Base-by-base conservation (phyloP, 2,113 vertebrate genomes). In the Arenaria interpres region DNA sequence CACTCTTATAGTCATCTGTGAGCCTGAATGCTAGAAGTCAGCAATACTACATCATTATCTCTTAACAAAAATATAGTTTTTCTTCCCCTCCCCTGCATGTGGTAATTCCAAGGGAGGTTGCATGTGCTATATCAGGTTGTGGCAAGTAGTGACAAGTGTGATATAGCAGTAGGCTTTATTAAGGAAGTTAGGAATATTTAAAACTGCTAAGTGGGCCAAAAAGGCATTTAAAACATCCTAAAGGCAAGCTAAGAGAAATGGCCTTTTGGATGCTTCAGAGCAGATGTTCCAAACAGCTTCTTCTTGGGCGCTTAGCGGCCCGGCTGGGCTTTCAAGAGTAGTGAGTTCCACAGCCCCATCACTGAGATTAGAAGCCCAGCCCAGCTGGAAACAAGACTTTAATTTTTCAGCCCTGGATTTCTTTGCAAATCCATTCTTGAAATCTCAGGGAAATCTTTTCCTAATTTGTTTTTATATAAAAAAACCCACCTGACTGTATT, bases 151-250 rank as follows among this genome's bases (percentile, higher is more conserved):
- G 83, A 86, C 82, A 92, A 90, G 75, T 32, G 14, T 89, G 75
- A 96, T 83, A 79, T 9, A 96, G 57, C 60, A 79, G 77, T 32
- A 90, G 77, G 73, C 64, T 92, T 93, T 93, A 75, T 64, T 78
- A 54, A 81, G 53, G 73, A 69, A 13, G 1, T 78, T 69, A 57
- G 62, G 84, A 93, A 85, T 71, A 69, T 60, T 86, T 79, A 53
- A 41, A 87, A 85, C 37, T 33, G 50, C 20, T 86, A 93, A 85
- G 62, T 5, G 89, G 54, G 89, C 53, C 84, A 85, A 93, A 87
- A 92, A 87, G 1, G 0, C 57, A 76, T 95, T 85, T 91, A 22
- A 89, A 90, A 85, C 57, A 73, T 57, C 76, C 30, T 23, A 72
- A 91, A 95, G 35, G 33, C 77, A 90, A 87, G 33, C 35, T 67